A percentile compares a stretch with the other conserved stretches of the same genome.
Evolutionary conservation across 1,140 invertebrate genomes (phyloP).

Genomic region (Aphis craccivora): DNA sequence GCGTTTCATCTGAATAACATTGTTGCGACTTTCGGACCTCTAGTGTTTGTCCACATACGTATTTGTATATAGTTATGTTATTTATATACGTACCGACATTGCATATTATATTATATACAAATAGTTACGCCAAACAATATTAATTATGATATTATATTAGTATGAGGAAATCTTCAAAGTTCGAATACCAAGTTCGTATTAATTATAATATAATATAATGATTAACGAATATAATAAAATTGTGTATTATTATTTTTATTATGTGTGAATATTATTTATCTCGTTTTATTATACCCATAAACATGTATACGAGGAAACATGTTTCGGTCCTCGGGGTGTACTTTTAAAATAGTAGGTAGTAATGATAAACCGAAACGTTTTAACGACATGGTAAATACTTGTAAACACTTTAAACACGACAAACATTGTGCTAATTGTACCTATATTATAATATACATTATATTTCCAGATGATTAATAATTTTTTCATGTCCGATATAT

Average conservation of each 20-base stretch:
- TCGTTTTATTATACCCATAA: not conserved
- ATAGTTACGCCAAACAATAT: not conserved
- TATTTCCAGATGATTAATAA: not conserved
- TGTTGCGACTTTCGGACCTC: not conserved
- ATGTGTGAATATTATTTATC: not conserved
- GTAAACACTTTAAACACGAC: not conserved
- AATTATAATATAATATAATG: not conserved
- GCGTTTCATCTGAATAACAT: not conserved
- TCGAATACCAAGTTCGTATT: not conserved
- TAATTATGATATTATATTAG: not conserved
- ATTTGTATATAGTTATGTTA: not conserved
- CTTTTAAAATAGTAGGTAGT: not conserved
- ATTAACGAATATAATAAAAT: not conserved
- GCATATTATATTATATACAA: not conserved
- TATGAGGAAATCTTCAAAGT: not conserved
- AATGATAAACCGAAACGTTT: not conserved
- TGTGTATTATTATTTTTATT: not conserved
- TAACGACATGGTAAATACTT: not conserved
- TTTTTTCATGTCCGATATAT: not conserved
- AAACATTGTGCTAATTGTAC: not conserved
- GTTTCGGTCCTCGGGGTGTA: not conserved
- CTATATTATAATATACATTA: not conserved
- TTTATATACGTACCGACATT: not conserved
- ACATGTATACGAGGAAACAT: not conserved
- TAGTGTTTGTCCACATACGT: not conserved